A percentile compares a stretch with the other conserved stretches of the same genome.
Conservation (phyloP, 2,888 invertebrate species). For the Theretra japonica region DNA sequence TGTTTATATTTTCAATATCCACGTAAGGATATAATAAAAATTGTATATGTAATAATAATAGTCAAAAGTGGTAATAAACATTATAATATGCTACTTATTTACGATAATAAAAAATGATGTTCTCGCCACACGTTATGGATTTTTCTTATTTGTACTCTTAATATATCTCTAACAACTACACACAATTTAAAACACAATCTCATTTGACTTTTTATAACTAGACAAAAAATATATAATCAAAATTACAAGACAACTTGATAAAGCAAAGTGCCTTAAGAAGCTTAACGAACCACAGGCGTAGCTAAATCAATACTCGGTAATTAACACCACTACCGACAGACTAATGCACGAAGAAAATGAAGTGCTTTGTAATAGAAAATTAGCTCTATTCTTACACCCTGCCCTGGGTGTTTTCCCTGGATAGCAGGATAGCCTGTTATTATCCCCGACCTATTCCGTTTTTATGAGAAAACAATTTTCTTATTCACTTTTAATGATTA, state of each 20-base stretch:
- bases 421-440: background rate
- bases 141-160: too few relatives aligned
- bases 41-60: too few relatives aligned
- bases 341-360: constrained; percentile 32
- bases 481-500: background rate
- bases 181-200: too few relatives aligned
- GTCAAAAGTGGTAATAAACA: too few relatives aligned
- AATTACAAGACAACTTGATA: background rate
- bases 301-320: constrained; percentile 5
- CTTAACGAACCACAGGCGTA: background rate
- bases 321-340: background rate
- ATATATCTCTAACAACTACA: too few relatives aligned
- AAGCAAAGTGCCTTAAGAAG: background rate
- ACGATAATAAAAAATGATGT: too few relatives aligned
- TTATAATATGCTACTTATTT: too few relatives aligned
- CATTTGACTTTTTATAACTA: too few relatives aligned
- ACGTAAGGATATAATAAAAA: too few relatives aligned
- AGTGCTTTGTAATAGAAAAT: constrained; percentile 38
- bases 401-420: background rate
- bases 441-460: background rate
- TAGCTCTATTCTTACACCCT: constrained; percentile 33
- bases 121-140: too few relatives aligned
- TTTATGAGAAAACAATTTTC: background rate
- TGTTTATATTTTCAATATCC: too few relatives aligned
- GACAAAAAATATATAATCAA: too few relatives aligned